Base-by-base conservation (phyloP, 2,113 vertebrate species). In the Barnardius zonarius region DNA sequence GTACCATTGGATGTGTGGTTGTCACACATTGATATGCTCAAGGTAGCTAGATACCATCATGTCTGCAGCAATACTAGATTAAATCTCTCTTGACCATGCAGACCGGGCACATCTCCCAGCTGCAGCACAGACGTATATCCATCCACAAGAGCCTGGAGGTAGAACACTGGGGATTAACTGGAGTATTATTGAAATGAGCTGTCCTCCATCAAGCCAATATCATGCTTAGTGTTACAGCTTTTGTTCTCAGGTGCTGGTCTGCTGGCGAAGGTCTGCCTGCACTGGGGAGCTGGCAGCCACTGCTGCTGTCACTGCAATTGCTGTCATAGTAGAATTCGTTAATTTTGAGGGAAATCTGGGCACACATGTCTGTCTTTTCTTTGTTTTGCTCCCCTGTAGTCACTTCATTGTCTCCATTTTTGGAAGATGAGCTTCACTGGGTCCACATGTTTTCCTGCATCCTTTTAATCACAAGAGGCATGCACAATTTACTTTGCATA, bases 371-470 rank as follows among this genome's bases (percentile, higher is more conserved):
- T 86, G 52, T 90, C 48, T 76, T 92, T 73, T 64, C 22, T 62
- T 84, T 61, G 46, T 69, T 64, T 70, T 39, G 9, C 59, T 46
- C 57, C 24, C 31, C 37, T 87, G 77, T 57, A 93, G 88, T 94
- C 35, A 61, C 66, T 77, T 67, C 48, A n/a, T 92, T 83, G 44
- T 81, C 90, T 94, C 62, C 16, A 39, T 88, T 93, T 92, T 93
- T 83, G 43, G 74, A 83, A 74, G 86, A 77, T 17, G 20, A 90
- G 54, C 80, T 89, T 94, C 83, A 48, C 73, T 75, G 86, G 84
- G 66, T 68, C 92, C 94, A 96, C 90, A 88, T 95, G 93, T 88
- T 96, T 96, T 72, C 57, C 33, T 68, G 48, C 61, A 92, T 86
- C 76, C 74, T 90, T 83, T 90, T 84, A 92, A 91, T 83, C 28